phyloP scores from a whole-genome alignment of 1,140 invertebrate genomes.

The Bombus huntii region DNA sequence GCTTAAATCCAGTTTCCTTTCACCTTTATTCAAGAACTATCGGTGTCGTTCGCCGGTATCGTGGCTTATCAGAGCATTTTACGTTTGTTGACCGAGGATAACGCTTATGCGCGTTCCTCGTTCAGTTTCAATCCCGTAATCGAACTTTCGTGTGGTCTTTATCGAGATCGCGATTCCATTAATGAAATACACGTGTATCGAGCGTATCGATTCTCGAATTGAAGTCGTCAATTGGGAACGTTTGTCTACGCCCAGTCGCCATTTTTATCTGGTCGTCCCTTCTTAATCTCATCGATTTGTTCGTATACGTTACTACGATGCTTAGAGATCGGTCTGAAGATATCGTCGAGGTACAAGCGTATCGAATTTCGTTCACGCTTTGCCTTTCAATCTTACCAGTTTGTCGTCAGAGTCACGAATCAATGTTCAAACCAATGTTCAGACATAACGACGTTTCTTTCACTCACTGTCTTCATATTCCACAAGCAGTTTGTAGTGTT shows the following conservation, averaged over 20 bases:
- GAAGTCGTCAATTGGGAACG: not conserved
- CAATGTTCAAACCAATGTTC: not conserved
- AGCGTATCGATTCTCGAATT: not conserved
- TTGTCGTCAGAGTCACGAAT: not conserved
- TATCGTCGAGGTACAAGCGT: not conserved
- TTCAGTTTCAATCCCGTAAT: not conserved
- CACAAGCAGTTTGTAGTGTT: too few species aligned
- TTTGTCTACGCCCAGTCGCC: not conserved
- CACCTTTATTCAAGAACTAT: constrained; percentile 58
- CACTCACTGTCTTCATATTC: not conserved
- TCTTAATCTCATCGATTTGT: constrained; percentile 22
- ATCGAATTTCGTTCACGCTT: constrained; percentile 23
- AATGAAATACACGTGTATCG: not conserved
- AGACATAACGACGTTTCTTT: not conserved
- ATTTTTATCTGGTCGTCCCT: not conserved
- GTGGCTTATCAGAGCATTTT: constrained; percentile 36
- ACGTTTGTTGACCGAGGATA: constrained; percentile 11
- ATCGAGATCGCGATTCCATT: constrained; percentile 21
- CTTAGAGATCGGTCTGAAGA: constrained; percentile 2
- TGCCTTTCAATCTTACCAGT: not conserved
- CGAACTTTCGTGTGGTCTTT: constrained; percentile 22
- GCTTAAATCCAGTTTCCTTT: constrained; percentile 63
- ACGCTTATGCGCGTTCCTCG: not conserved
- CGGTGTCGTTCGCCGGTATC: constrained; percentile 41
- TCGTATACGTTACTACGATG: constrained; percentile 1